phyloP scores from a whole-genome alignment of 2,113 vertebrate genomes.

The Anarhynchus alexandrinus region DNA sequence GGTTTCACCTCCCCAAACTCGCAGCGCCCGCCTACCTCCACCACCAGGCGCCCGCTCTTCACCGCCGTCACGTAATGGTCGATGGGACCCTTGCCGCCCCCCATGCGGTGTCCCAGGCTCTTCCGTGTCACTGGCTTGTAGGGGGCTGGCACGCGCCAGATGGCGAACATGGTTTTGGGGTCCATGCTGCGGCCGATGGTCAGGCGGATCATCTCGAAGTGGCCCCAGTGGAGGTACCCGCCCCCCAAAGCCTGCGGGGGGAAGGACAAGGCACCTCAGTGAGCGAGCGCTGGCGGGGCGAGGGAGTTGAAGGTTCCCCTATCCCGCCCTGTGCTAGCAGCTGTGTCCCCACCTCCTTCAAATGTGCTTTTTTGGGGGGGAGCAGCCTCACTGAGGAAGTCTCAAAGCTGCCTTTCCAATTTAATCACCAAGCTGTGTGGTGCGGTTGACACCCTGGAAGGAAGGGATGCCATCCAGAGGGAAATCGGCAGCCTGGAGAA shows the following conservation, averaged over 20 bases:
- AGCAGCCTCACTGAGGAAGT: too few relatives aligned
- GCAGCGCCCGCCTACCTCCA: constrained; percentile 89
- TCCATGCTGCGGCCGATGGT: constrained; percentile 88
- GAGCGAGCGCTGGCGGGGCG: too few relatives aligned
- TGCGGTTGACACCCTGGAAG: too few relatives aligned
- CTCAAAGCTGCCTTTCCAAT: neutral
- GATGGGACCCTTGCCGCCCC: constrained; percentile 91
- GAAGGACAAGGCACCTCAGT: neutral
- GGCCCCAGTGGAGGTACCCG: constrained; percentile 92
- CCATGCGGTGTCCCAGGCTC: constrained; percentile 92
- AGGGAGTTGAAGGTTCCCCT: too few relatives aligned
- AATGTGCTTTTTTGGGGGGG: fast-evolving
- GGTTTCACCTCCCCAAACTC: constrained; percentile 80
- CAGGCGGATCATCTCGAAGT: constrained; percentile 95
- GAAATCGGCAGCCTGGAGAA: too few relatives aligned
- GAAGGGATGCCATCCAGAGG: too few relatives aligned
- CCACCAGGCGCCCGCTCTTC: constrained; percentile 78
- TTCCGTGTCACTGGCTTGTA: constrained; percentile 88
- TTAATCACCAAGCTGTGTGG: too few relatives aligned
- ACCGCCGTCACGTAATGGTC: constrained; percentile 90
- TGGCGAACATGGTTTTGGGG: constrained; percentile 81
- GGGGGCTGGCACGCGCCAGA: constrained; percentile 85
- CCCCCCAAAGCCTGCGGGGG: constrained; percentile 86
- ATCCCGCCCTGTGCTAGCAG: too few relatives aligned
- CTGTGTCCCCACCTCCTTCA: too few relatives aligned